phyloP scores from a whole-genome alignment of 92 coral and sea anemone genomes.

The Pocillopora grandis region DNA sequence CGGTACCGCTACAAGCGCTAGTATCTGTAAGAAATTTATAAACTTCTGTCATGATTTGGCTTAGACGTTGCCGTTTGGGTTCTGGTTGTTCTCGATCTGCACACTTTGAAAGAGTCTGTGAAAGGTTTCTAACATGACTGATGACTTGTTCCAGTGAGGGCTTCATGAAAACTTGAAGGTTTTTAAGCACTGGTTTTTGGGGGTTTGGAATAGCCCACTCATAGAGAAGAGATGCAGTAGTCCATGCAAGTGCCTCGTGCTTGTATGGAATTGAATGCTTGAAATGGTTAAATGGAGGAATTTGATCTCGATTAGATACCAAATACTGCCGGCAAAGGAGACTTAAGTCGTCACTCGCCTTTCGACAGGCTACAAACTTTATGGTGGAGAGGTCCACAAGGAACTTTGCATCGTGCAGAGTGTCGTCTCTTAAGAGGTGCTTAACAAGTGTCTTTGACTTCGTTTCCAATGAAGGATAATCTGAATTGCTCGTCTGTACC shows the following conservation, averaged over 20 bases:
- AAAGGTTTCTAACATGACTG: constrained; percentile 50
- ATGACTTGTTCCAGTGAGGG: constrained; percentile 73
- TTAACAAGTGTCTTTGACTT: constrained; percentile 62
- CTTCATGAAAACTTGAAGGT: constrained; percentile 43
- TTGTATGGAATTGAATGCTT: constrained; percentile 54
- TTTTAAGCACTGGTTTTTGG: not conserved
- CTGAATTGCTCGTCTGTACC: constrained; percentile 26
- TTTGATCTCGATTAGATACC: not conserved
- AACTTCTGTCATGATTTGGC: constrained; percentile 53
- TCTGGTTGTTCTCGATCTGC: constrained; percentile 57
- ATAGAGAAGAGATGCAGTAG: constrained; percentile 73
- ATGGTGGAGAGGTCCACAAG: constrained; percentile 56
- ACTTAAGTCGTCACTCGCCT: constrained; percentile 42
- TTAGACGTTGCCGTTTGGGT: constrained; percentile 31
- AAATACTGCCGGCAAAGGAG: constrained; percentile 58
- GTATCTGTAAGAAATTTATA: constrained; percentile 51
- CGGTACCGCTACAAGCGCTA: constrained; percentile 13
- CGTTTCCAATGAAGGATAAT: constrained; percentile 19
- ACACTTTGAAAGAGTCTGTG: constrained; percentile 40
- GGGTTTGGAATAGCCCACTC: constrained; percentile 50
- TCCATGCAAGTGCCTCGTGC: constrained; percentile 67
- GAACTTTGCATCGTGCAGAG: constrained; percentile 50
- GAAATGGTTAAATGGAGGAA: constrained; percentile 48
- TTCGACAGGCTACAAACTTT: constrained; percentile 61
- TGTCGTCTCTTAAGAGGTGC: constrained; percentile 44